Evolutionary conservation across 2,113 vertebrate species (phyloP), one percentile per base, ranked within the genome.

Genomic region (Tyrannus savana): DNA sequence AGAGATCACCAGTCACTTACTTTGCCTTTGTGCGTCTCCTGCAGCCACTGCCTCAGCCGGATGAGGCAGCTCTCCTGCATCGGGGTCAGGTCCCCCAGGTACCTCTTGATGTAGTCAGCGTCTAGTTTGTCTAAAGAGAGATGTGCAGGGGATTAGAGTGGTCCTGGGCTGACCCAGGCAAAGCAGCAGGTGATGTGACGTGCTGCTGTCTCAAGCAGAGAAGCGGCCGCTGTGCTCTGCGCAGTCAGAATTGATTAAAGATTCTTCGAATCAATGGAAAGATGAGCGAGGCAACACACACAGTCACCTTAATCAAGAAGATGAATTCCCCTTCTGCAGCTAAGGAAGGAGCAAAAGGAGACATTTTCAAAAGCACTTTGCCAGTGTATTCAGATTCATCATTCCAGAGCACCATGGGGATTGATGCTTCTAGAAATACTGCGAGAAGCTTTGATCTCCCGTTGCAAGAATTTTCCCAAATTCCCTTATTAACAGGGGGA

Each of bases 11-110:
- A 69, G 69, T 10, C 60, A 88, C 97, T 97, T 96, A 99, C 99
- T 96, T 99, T 99, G 97, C 99, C 99, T 96, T 99, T 99, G 98
- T 99, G 99, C 0, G 98, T 99, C 89, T 99, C 99, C 97, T 99
- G 99, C 19, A 99, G 99, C 99, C 99, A 99, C 93, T 99, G 98
- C 59, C 99, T 98, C 49, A 99, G 98, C 12, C 99, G 97, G 93
- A 99, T 99, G 25, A 99, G 98, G 97, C 99, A 99, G 98, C 99
- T 99, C 97, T 99, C 99, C 96, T 99, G 99, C 94, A 99, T 98
- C 1, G 99, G 99, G 1, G 99, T 99, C 98, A 99, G 95, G 97
- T 99, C 99, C 19, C 99, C 99, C 80, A 99, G 97, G 94, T 99
- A 99, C 50, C 99, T 98, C 96, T 98, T 98, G 97, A 99, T 99